Evolutionary conservation across 2,797 vertebrate genomes (phyloP), one percentile per base, ranked within the genome.

Genomic region (Scolopax bukidnonensis): DNA sequence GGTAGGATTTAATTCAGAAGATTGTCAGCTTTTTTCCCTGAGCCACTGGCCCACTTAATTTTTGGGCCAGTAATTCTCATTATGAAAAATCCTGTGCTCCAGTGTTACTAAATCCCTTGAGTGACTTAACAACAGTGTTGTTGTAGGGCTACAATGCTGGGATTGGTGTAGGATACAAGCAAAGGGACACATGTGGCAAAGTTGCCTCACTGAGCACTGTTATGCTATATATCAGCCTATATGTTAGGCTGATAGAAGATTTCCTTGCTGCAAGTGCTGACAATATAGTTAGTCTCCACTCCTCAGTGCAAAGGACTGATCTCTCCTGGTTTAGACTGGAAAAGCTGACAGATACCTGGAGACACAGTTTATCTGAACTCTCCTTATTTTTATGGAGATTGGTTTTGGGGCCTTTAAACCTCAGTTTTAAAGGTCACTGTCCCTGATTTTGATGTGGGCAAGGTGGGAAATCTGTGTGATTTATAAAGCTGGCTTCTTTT

Each of bases 1-100:
- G 98, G 99, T 99, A 96, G 60, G 87, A 76, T 45, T 78, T 83
- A 86, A 68, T 14, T 91, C 18, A 75, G 33, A 53, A 77, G 27
- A 64, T 71, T 48, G 57, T 2, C 50, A 81, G 9, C 24, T 59
- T 83, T 84, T 84, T 78, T 59, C 38, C 74, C 74, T 56, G 41
- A 88, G 36, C 28, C 36, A 19, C 54, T 61, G 71, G 51, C 12
- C 12, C 14, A 67, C 40, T 87, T 50, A 24, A 4, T 59, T 95
- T 76, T 53, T 27, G 50, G 30, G 19, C 74, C 69, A 78, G 27
- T 70, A 77, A 40, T 70, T 79, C 30, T 76, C 41, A 43, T 17
- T 33, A 68, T 33, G 51, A 95, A 85, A 89, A 83, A n/a, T 24
- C 18, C 25, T 28, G 7, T 43, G 38, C n/a, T 78, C 79, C 2